A percentile compares a stretch with the other conserved stretches of the same genome.
These are phyloP conservation scores for Unio pictorum DNA, from an alignment of 2,888 invertebrate species.

Conservation along the genomic window DNA sequence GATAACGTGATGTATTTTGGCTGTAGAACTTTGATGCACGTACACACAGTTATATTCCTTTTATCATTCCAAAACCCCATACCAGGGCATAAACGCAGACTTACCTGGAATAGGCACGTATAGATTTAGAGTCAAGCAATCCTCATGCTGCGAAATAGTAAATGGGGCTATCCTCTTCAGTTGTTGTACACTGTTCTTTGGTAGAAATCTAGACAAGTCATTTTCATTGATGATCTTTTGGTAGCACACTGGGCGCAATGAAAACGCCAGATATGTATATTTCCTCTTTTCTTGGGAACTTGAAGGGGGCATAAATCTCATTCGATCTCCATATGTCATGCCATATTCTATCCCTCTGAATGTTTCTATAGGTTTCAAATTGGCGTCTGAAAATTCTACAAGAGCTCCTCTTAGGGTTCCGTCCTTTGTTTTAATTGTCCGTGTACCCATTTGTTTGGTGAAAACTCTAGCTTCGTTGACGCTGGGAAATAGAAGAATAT, in stretches of 20 bases:
- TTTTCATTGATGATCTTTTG: slow-evolving; percentile 86
- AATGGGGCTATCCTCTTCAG: slow-evolving; percentile 80
- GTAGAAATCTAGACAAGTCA: slow-evolving; percentile 80
- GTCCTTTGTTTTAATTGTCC: slow-evolving; percentile 83
- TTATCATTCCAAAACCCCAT: no score
- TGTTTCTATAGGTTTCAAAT: slow-evolving; percentile 81
- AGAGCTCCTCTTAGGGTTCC: slow-evolving; percentile 83
- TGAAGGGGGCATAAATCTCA: slow-evolving; percentile 96
- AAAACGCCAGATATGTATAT: slow-evolving; percentile 78
- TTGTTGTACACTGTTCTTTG: slow-evolving; percentile 90
- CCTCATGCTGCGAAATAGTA: slow-evolving; percentile 94
- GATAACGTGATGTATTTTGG: no score
- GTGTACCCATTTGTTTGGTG: slow-evolving; percentile 69
- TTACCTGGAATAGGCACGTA: slow-evolving; percentile 80
- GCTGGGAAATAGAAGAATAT: no score
- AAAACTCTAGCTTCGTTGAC: not conserved
- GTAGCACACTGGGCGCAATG: slow-evolving; percentile 89
- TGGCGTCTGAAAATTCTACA: slow-evolving; percentile 30
- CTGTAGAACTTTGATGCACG: no score
- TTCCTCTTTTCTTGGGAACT: slow-evolving; percentile 87
- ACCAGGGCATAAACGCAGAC: no score
- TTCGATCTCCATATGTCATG: slow-evolving; percentile 87
- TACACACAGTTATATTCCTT: no score
- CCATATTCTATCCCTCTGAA: slow-evolving; percentile 94
- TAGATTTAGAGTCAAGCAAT: slow-evolving; percentile 96